Evolutionary conservation across 2,888 invertebrate genomes (phyloP), one percentile per base, ranked within the genome.

Genomic region (Dermolepida albohirtum): DNA sequence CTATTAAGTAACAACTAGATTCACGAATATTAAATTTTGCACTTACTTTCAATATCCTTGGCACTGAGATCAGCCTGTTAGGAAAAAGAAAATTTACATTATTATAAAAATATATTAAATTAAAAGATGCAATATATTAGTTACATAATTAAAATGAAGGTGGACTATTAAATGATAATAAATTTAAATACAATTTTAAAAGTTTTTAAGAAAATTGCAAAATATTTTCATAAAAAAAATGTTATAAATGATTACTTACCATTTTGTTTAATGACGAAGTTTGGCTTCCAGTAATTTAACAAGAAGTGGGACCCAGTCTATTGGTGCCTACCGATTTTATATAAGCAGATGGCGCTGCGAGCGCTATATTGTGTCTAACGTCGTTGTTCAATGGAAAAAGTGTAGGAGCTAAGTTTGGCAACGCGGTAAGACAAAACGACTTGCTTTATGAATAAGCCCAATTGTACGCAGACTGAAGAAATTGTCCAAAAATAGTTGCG

Each of bases 31-130:
- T 40, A 64, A 44, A 57, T 17, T 52, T 52, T 59, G 34, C 43
- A 93, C 94, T 94, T 88, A 94, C 94, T 93, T 89, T 94, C 94
- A 85, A 94, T 85, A 85, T 94, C 94, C 88, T 90, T 92, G 86
- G 91, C 90, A 87, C 90, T 91, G 84, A 94, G 89, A 87, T 94
- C 92, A 86, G 92, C 92, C 94, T 94, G 89, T 81, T 89, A 89
- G 85, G 85, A 66, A 65, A 70, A 69, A 65, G 66, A 57, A 66
- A 44, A 41, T 29, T n/a, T n/a, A 50, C 27, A 5, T 22, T 22
- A 49, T 34, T 11, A 64, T 52, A 16, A 59, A 43, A 29, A 44
- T 64, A 63, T 22, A n/a, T n/a, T n/a, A n/a, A n/a, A n/a, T n/a
- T n/a, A 1, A 22, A 49, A 29, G 44, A 27, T 12, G n/a, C 12